Conservation (phyloP, 2,113 vertebrate species). For the Anoura caudifer region DNA sequence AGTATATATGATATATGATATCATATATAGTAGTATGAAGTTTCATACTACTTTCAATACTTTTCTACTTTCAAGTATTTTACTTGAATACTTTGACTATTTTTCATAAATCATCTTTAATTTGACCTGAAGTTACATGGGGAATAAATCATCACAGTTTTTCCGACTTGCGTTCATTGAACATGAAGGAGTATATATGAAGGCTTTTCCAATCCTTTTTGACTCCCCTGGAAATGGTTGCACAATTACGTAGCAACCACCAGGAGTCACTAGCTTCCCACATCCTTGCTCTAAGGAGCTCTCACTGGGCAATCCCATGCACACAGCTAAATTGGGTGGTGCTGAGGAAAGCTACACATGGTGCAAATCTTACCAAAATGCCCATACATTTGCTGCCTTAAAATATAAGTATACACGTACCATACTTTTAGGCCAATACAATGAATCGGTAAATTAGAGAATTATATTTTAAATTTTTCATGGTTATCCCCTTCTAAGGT, state of each 20-base stretch:
- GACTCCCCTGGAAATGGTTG: neutral
- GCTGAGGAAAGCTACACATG: neutral
- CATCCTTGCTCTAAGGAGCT: neutral
- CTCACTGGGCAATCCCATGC: rapidly evolving
- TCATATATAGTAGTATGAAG: too few relatives aligned
- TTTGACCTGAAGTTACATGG: too few relatives aligned
- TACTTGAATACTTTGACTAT: too few relatives aligned
- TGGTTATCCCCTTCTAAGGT: neutral
- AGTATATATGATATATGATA: neutral
- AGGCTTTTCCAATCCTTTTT: neutral
- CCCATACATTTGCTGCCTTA: neutral
- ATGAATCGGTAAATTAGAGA: neutral
- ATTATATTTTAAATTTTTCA: neutral
- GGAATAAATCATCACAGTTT: too few relatives aligned
- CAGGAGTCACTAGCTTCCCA: slow-evolving; percentile 47
- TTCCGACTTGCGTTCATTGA: too few relatives aligned
- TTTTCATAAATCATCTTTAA: too few relatives aligned
- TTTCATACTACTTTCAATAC: too few relatives aligned
- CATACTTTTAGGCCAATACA: neutral
- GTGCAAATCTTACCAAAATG: neutral
- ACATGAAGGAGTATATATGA: neutral
- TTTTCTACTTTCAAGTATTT: too few relatives aligned
- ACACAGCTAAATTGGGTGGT: neutral
- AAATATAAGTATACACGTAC: neutral
- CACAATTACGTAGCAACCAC: neutral